These are phyloP conservation scores for Drosophila peninsularis DNA, from an alignment of 2,888 invertebrate genomes.

Conservation along the genomic window DNA sequence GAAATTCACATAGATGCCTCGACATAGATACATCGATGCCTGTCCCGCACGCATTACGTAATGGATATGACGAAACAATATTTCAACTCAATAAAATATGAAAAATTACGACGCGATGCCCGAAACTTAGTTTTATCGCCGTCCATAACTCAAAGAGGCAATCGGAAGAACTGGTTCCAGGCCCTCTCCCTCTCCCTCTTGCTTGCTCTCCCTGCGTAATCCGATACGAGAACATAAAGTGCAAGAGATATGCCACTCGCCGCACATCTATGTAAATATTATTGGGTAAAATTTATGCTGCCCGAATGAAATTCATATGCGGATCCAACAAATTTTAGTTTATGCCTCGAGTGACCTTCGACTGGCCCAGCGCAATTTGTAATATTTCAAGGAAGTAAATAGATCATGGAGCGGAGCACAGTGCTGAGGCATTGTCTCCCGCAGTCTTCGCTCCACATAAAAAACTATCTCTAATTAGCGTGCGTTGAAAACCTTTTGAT, in stretches of 20 bases:
- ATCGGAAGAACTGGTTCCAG: constrained; percentile 38
- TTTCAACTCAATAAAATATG: constrained; percentile 70
- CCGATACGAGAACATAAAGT: constrained; percentile 73
- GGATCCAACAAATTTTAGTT: constrained; percentile 73
- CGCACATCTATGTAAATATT: constrained; percentile 57
- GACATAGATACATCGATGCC: not conserved
- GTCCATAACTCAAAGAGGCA: constrained; percentile 62
- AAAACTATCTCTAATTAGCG: constrained; percentile 20
- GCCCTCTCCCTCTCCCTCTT: not conserved
- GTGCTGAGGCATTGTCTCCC: constrained; percentile 4
- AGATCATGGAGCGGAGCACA: constrained; percentile 48
- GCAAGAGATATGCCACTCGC: constrained; percentile 62
- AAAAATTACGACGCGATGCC: constrained; percentile 50
- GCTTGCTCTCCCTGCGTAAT: constrained; percentile 42
- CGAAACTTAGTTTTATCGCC: constrained; percentile 60
- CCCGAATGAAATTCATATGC: constrained; percentile 58
- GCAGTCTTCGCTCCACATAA: not conserved
- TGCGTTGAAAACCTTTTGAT: constrained; percentile 42
- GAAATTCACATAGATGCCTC: constrained; percentile 27
- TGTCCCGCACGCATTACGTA: constrained; percentile 41
- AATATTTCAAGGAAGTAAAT: constrained; percentile 42
- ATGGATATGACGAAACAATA: constrained; percentile 72
- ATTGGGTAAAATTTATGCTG: constrained; percentile 60
- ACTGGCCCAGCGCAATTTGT: constrained; percentile 51
- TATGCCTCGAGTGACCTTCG: constrained; percentile 71